These are phyloP conservation scores for Microplitis mediator DNA, from an alignment of 1,140 invertebrate species.

Conservation along the genomic window DNA sequence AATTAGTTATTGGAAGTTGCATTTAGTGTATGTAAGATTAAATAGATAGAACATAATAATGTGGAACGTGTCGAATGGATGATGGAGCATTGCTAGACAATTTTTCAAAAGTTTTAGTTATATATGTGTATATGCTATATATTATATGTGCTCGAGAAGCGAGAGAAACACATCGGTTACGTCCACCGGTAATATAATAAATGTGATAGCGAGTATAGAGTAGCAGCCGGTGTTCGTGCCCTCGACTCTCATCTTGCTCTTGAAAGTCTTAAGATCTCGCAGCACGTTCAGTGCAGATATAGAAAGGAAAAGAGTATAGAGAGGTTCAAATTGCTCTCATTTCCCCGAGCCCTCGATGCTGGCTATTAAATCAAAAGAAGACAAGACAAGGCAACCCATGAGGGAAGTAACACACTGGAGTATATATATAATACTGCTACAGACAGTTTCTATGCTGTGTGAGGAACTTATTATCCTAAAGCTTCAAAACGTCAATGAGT, in stretches of 20 bases:
- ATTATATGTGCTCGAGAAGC: not conserved
- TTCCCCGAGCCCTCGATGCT: conserved; percentile 30
- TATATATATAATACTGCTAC: not conserved
- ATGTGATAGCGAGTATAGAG: conserved; percentile 38
- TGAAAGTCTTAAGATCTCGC: not conserved
- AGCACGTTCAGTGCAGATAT: not conserved
- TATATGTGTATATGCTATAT: not conserved
- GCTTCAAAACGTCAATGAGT: too few relatives aligned
- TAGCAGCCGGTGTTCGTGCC: conserved; percentile 34
- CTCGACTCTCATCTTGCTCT: conserved; percentile 23
- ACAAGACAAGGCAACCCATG: conserved; percentile 27
- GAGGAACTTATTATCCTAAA: too few relatives aligned
- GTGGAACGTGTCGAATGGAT: conserved; percentile 25
- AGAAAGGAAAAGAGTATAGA: conserved; percentile 19
- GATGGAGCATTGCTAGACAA: conserved; percentile 3
- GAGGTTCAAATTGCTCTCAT: conserved; percentile 47
- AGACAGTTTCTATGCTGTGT: too few relatives aligned
- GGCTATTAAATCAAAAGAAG: conserved; percentile 49
- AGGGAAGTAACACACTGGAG: not conserved
- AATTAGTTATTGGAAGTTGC: not conserved
- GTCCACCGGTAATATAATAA: conserved; percentile 39
- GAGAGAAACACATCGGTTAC: conserved; percentile 10
- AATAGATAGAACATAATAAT: not conserved
- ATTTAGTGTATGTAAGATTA: not conserved
- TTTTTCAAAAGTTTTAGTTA: not conserved